Percentiles rank a stretch among this genome's conserved stretches.
These are phyloP conservation scores for Dissostichus mawsoni DNA, from an alignment of 2,113 vertebrate species.

Conservation along the genomic window DNA sequence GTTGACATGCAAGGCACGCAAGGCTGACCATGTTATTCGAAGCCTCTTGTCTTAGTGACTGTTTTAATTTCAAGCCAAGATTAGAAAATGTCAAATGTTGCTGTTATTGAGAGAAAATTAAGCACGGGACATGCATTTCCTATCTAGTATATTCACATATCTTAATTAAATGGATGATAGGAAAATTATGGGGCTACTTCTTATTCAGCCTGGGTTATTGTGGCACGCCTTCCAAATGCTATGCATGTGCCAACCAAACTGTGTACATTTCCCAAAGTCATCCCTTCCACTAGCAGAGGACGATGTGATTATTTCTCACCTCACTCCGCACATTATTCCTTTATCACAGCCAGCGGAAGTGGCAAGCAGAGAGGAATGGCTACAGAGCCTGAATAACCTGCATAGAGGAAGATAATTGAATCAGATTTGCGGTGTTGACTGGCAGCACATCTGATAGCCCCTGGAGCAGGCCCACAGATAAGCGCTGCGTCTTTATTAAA, in stretches of 20 bases:
- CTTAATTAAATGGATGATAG: not conserved
- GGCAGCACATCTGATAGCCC: constrained; percentile 82
- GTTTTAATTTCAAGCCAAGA: constrained; percentile 12
- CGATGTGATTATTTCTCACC: constrained; percentile 77
- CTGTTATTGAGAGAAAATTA: not conserved
- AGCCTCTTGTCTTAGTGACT: not conserved
- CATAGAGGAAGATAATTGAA: constrained; percentile 71
- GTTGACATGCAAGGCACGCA: constrained; percentile 37
- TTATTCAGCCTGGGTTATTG: constrained; percentile 14
- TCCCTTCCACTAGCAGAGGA: constrained; percentile 68
- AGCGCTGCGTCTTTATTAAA: constrained; percentile 79
- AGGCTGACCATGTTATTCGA: constrained; percentile 11
- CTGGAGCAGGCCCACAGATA: constrained; percentile 78
- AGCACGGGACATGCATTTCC: not conserved
- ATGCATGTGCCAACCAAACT: constrained; percentile 32
- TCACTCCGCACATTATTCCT: constrained; percentile 76
- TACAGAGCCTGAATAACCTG: constrained; percentile 74
- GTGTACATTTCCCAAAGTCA: constrained; percentile 69
- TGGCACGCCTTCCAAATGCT: constrained; percentile 12
- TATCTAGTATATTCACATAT: not conserved
- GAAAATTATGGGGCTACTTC: not conserved
- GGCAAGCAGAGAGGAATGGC: constrained; percentile 63
- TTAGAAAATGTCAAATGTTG: constrained; percentile 3
- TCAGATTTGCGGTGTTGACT: constrained; percentile 79
- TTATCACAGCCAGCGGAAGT: constrained; percentile 72